Evolutionary conservation across 2,113 vertebrate species (phyloP).

Genomic region (Lynx canadensis): DNA sequence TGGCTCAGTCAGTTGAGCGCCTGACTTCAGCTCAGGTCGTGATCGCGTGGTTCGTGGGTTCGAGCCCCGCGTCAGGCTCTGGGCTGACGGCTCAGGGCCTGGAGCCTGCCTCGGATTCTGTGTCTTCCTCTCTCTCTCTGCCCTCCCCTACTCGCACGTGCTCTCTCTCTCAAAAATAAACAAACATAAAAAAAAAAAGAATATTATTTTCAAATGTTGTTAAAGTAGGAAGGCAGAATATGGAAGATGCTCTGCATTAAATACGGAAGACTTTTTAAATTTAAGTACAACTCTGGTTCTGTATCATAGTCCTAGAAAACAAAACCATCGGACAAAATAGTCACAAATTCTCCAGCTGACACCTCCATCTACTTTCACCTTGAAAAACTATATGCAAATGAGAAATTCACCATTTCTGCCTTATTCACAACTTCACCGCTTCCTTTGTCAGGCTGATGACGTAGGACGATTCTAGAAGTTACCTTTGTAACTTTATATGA

Average conservation of each 20-base stretch:
- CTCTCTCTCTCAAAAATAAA: too few relatives aligned
- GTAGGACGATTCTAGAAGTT: neutral
- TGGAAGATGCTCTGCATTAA: neutral
- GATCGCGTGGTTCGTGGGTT: too few relatives aligned
- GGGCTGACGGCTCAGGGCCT: too few relatives aligned
- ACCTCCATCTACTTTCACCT: neutral
- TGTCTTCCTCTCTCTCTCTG: too few relatives aligned
- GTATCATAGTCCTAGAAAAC: neutral
- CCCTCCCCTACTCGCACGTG: too few relatives aligned
- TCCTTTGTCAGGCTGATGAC: neutral
- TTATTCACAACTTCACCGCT: neutral
- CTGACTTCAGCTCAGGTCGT: too few relatives aligned
- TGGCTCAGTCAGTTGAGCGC: too few relatives aligned
- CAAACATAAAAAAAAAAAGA: neutral
- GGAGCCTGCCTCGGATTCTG: too few relatives aligned
- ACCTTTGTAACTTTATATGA: neutral
- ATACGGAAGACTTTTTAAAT: neutral
- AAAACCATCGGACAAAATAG: conserved; percentile 14
- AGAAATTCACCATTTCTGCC: neutral
- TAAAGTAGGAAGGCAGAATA: conserved; percentile 16
- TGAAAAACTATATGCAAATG: neutral
- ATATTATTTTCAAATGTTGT: conserved; percentile 17
- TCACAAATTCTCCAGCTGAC: neutral
- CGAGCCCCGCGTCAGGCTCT: too few relatives aligned
- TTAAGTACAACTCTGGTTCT: neutral